Conservation (phyloP, 1,140 invertebrate species). For the Vanessa atalanta region DNA sequence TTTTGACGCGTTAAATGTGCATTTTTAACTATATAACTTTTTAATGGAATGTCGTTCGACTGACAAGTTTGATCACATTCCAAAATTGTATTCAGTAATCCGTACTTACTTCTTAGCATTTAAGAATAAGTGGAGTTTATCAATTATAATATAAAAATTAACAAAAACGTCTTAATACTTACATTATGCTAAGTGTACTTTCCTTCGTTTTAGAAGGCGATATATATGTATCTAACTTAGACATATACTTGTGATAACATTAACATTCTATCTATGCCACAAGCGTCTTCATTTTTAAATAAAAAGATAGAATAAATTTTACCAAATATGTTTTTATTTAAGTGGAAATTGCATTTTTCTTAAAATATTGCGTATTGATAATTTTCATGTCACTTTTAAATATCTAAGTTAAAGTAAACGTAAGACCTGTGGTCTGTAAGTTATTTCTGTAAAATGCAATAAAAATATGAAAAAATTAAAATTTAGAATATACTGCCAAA, state of each 20-base stretch:
- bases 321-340: constrained; percentile 34
- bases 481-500: constrained; percentile 11
- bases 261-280: constrained; percentile 17
- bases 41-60: constrained; percentile 18
- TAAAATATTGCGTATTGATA: constrained; percentile 18
- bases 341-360: constrained; percentile 39
- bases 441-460: constrained; percentile 47
- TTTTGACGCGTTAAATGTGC: constrained; percentile 50
- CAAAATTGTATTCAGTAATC: constrained; percentile 21
- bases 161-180: constrained; percentile 29
- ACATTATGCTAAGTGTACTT: constrained; percentile 29
- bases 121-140: constrained; percentile 29
- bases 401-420: constrained; percentile 43
- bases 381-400: constrained; percentile 27
- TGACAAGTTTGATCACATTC: constrained; percentile 20
- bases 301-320: constrained; percentile 29
- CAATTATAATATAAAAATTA: constrained; percentile 29
- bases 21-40: constrained; percentile 47
- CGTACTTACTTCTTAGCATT: constrained; percentile 37
- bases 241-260: constrained; percentile 25
- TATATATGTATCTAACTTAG: constrained; percentile 38
- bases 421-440: constrained; percentile 78
- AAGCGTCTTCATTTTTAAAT: constrained; percentile 30
- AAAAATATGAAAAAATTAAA: constrained; percentile 3
- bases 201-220: constrained; percentile 73